Percentiles rank a stretch among this genome's conserved stretches.
These are phyloP conservation scores for Ptyas mucosa DNA, from an alignment of 2,113 vertebrate genomes.

Conservation along the genomic window DNA sequence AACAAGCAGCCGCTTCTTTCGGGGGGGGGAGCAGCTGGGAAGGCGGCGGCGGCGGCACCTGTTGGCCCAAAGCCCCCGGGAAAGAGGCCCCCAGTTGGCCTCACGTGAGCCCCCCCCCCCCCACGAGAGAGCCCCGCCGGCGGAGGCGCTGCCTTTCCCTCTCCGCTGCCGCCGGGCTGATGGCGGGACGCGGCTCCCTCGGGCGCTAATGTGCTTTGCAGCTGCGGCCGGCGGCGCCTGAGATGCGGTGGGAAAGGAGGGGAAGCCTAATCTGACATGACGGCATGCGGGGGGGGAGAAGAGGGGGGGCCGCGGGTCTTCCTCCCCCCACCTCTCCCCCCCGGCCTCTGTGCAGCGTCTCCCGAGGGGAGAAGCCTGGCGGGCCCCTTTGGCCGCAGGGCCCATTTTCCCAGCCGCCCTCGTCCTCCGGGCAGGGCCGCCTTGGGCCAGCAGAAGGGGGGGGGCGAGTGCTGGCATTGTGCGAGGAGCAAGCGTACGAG, in stretches of 20 bases:
- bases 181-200: slow-evolving; percentile 34
- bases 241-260: not conserved
- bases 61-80: no score
- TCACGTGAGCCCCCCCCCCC: slow-evolving; percentile 6
- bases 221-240: slow-evolving; percentile 57
- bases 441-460: not conserved
- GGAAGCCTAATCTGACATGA: slow-evolving; percentile 44
- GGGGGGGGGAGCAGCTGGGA: no score
- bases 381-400: not conserved
- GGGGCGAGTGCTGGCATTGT: not conserved
- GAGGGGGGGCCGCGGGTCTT: no score
- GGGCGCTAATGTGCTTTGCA: slow-evolving; percentile 54
- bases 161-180: slow-evolving; percentile 46
- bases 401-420: not conserved
- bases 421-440: not conserved
- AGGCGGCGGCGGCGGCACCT: not conserved
- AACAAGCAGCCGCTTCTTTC: not conserved
- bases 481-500: not conserved
- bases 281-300: not conserved
- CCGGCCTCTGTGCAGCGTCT: not conserved
- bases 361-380: not conserved
- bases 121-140: not conserved
- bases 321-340: not conserved
- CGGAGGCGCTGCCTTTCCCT: slow-evolving; percentile 55
- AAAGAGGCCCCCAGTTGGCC: not conserved